Base-by-base conservation (phyloP, 2,113 vertebrate species). In the Neogobius melanostomus region DNA sequence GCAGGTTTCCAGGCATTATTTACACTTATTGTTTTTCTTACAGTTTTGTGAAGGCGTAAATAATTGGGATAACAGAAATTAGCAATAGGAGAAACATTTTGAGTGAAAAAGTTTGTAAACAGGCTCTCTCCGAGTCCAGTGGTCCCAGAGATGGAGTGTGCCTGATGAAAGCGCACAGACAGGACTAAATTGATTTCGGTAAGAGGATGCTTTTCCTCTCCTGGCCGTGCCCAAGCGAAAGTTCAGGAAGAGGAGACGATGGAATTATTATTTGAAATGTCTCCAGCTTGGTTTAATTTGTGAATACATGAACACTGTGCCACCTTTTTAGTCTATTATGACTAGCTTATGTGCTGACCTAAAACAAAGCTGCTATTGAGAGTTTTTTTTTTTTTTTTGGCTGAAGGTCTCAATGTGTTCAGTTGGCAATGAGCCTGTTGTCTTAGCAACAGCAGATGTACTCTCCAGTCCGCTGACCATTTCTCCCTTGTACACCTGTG, bases 191-290 rank as follows among this genome's bases (percentile, higher is more conserved):
- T 48, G 51, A n/a, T 16, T 77, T 8, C 66, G 81, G 76, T 75
- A 64, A 71, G 64, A 69, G 50, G 68, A 61, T 77, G 48, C 57
- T 78, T 74, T 67, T 66, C 56, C 64, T 82, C 66, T 67, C 52
- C 63, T 17, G 66, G 75, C 28, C 71, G 62, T 74, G 76, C 63
- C 74, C 50, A 72, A 67, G 82, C 69, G 69, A 70, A 84, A 71
- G 44, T 75, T 76, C 68, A 52, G 79, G 73, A 82, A 66, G 71
- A 57, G 46, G 71, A 62, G 15, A 63, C 71, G 74, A 76, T 77
- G 4, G 80, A 79, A 69, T 76, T 68, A 84, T 72, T 68, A 73
- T 79, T 56, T 74, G 64, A 65, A 45, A 62, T 75, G 67, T 73
- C 36, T 51, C 73, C 12, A 8, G 76, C 65, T 51, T 65, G 50